Base-by-base conservation (phyloP, 2,113 vertebrate genomes). In the Rynchops niger region DNA sequence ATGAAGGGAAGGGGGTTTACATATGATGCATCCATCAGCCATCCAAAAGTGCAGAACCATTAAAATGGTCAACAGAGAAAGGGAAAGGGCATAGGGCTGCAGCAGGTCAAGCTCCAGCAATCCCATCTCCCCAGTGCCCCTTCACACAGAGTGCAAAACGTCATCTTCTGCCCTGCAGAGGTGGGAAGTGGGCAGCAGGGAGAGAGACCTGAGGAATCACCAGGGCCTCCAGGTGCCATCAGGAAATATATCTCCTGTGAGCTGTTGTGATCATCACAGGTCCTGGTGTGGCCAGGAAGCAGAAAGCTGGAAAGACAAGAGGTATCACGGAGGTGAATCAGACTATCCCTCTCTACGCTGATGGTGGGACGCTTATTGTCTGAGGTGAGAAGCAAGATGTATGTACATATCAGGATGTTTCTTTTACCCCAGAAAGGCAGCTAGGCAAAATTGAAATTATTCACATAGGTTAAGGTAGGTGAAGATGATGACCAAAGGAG, bases 341-440 rank as follows among this genome's bases (percentile, higher is more conserved):
- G 22, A 74, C 20, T 55, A 16, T 84, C n/a, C 32, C 9, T 53
- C 42, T 80, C 8, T 26, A 1, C 0, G 22, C 12, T 53, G 58
- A 29, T 53, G 36, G 19, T 59, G 42, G 67, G 32, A 65, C 9
- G 0, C 63, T 47, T 38, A 10, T 3, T 4, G 32, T 88, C 49
- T 86, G 58, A 90, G 49, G 25, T 61, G 59, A 88, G 74, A 65
- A 63, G 38, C 32, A 69, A 70, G 38, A 34, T 27, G 27, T 30
- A n/a, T 1, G 0, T 58, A 20, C 0, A 0, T 67, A 53, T 32
- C 34, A 32, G 36, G 66, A 45, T 82, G 38, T 43, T 67, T 55
- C 4, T 83, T 76, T 61, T 95, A 63, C 67, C 55, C 22, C 12
- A 69, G 67, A 55, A 69, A 78, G 26, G 19, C 38, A 88, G 43